phyloP scores from a whole-genome alignment of 2,113 vertebrate species.

The Eptesicus fuscus region DNA sequence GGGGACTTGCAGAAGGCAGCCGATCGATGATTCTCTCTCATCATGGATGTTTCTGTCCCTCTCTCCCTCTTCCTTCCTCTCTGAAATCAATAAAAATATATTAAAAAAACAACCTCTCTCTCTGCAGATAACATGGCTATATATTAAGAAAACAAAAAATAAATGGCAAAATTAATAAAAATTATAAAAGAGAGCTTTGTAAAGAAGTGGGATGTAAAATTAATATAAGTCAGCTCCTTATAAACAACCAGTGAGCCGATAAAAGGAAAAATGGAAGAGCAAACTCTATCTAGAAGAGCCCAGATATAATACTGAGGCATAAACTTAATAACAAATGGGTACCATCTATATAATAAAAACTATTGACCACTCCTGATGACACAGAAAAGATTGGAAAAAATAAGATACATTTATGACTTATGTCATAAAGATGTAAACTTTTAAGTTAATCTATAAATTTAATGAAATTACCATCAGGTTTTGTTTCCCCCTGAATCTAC shows the following conservation, averaged over 20 bases:
- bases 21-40: too few species aligned
- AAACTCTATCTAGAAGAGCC: neutral
- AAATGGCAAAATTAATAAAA: neutral
- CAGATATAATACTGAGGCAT: neutral
- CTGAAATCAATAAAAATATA: too few species aligned
- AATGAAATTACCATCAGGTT: neutral
- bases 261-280: neutral
- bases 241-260: neutral
- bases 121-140: neutral
- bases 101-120: neutral
- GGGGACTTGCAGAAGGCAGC: too few species aligned
- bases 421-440: neutral
- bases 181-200: neutral
- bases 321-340: neutral
- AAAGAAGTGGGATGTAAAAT: slow-evolving; percentile 14
- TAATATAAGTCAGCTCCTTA: neutral
- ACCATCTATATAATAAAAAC: neutral
- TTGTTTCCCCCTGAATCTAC: neutral
- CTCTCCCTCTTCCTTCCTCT: too few species aligned
- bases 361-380: neutral
- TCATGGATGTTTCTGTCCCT: too few species aligned
- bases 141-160: neutral
- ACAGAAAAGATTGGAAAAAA: neutral
- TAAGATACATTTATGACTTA: neutral
- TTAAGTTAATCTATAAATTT: neutral